Base-by-base conservation (phyloP, 2,113 vertebrate species). In the Pelvicachromis taeniatus region DNA sequence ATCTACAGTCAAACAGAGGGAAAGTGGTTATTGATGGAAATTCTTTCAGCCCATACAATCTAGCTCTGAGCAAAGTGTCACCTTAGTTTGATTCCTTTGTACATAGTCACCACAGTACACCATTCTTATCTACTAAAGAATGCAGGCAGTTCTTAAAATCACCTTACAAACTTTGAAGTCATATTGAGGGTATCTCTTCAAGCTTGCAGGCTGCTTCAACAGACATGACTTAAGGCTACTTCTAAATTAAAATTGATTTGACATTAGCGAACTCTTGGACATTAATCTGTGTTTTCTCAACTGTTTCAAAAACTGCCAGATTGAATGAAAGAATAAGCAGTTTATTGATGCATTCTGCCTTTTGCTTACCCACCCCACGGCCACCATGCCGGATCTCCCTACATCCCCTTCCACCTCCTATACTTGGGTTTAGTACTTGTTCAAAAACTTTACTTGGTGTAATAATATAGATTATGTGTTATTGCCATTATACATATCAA, bases 161-260 rank as follows among this genome's bases (percentile, higher is more conserved):
- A 3, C 73, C 61, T 65, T 17, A 68, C 48, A 59, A 23, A 54
- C 73, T 84, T 89, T 77, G 77, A 87, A 87, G 56, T 40, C 26
- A 45, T 58, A 53, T 87, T 81, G 45, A 68, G 55, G 29, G 50
- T 26, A 21, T 85, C 65, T 84, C 63, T 85, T 83, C 79, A 77
- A 88, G 86, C 68, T 82, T 85, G 45, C 56, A 82, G 83, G 81
- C 84, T 85, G 61, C 81, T 82, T 85, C 89, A 78, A 81, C 63
- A 78, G 87, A 86, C 88, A 90, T 84, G 91, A 88, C 87, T 91
- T 92, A 90, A 88, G 81, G 85, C 88, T 77, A 40, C 78, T 86
- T 85, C 86, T 82, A 92, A 93, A 94, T 94, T 90, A 91, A 90
- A 94, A 94, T 94, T 93, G 93, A 94, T 93, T 94, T 90, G 87